Percentiles rank a stretch among this genome's conserved stretches.
Conservation (phyloP, 2,113 vertebrate species). For the Trichechus manatus region DNA sequence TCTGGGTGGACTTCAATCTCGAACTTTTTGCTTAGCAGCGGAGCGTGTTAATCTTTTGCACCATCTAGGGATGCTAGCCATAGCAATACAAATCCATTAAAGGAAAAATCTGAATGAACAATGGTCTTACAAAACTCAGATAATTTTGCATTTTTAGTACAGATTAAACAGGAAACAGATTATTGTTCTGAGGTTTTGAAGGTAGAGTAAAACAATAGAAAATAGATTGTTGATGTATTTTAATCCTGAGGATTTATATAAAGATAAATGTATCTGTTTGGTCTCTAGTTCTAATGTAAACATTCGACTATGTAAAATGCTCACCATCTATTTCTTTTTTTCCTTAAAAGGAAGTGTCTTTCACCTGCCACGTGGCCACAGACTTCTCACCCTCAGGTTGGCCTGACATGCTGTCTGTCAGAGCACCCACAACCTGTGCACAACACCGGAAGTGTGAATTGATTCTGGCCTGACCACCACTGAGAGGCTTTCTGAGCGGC, state of each 20-base stretch:
- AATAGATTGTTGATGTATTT: neutral
- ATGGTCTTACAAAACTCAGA: neutral
- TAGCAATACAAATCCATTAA: neutral
- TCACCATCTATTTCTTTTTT: neutral
- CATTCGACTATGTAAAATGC: neutral
- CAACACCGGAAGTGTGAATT: neutral
- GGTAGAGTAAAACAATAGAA: neutral
- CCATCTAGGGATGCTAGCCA: too few relatives aligned
- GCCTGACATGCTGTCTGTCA: neutral
- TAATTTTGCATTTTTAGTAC: neutral
- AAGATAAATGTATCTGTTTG: conserved; percentile 21
- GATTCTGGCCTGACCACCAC: neutral
- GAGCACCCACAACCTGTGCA: too few relatives aligned
- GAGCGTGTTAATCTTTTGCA: neutral
- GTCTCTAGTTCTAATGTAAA: neutral
- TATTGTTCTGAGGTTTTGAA: neutral
- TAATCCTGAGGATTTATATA: neutral
- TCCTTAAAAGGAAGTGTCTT: conserved; percentile 3
- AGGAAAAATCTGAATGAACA: neutral
- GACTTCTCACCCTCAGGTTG: neutral
- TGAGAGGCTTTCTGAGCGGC: neutral
- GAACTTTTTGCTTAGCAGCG: neutral
- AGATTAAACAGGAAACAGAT: conserved; percentile 43
- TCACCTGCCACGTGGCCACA: neutral
- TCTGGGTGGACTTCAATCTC: neutral